These are phyloP conservation scores for Calliphora vomitoria DNA, from an alignment of 2,888 invertebrate genomes.

Conservation along the genomic window DNA sequence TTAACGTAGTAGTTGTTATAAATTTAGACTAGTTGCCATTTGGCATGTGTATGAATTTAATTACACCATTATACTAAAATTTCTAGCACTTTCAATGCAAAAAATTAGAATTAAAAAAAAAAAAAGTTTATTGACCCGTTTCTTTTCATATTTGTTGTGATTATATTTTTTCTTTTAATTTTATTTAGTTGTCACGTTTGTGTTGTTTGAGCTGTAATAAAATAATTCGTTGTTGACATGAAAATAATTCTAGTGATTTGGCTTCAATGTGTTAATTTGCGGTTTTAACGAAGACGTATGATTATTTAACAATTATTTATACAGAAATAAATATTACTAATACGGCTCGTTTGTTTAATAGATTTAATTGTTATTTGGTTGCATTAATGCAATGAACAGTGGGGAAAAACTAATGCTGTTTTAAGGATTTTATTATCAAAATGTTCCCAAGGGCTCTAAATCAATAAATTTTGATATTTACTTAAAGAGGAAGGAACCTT, in stretches of 20 bases:
- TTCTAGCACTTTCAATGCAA: constrained; percentile 38
- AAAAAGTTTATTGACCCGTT: constrained; percentile 42
- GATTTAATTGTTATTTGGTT: constrained; percentile 13
- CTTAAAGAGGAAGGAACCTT: no score
- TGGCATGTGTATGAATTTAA: constrained; percentile 58
- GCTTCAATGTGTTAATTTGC: constrained; percentile 54
- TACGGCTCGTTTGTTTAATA: constrained; percentile 14
- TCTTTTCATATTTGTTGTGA: not conserved
- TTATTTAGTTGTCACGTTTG: constrained; percentile 16
- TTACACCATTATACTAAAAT: constrained; percentile 45
- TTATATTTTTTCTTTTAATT: not conserved
- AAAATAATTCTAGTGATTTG: constrained; percentile 34
- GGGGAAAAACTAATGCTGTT: not conserved
- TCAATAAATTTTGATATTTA: no score
- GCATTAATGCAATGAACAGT: not conserved
- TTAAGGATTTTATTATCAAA: no score
- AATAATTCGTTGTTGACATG: constrained; percentile 14
- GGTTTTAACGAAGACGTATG: constrained; percentile 29
- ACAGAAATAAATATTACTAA: constrained; percentile 2
- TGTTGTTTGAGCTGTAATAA: not conserved
- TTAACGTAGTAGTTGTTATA: constrained; percentile 28
- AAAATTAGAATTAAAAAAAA: not conserved
- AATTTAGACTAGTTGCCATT: constrained; percentile 63
- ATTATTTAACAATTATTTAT: constrained; percentile 11
- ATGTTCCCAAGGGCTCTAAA: no score